Conservation (phyloP, 2,797 vertebrate genomes). For the Chelon labrosus region DNA sequence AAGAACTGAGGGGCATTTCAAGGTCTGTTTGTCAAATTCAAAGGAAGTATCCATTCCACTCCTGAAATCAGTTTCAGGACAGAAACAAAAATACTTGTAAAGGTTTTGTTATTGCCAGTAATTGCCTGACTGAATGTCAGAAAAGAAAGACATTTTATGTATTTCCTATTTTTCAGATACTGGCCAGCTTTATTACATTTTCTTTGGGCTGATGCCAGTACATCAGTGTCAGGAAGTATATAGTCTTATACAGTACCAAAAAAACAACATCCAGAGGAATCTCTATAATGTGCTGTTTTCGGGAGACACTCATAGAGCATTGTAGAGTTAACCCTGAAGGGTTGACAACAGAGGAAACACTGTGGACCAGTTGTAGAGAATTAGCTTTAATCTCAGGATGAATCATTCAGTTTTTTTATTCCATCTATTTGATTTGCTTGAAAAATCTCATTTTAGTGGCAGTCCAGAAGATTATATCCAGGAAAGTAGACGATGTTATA, state of each 20-base stretch:
- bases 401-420: neutral
- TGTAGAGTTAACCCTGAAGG: neutral
- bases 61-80: conserved; percentile 27
- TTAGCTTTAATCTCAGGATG: neutral
- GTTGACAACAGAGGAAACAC: conserved; percentile 5
- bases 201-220: conserved; percentile 53
- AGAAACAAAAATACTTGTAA: conserved; percentile 28
- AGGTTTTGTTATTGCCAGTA: conserved; percentile 44
- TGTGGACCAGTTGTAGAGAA: neutral
- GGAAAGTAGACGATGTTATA: neutral
- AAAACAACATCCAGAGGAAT: conserved; percentile 12
- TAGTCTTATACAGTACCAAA: conserved; percentile 20
- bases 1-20: conserved; percentile 38
- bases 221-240: conserved; percentile 32
- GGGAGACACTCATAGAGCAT: neutral
- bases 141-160: conserved; percentile 42
- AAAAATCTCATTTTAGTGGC: neutral
- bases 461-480: neutral
- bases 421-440: too few relatives aligned
- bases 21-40: conserved; percentile 54
- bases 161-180: conserved; percentile 65
- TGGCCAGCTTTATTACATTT: conserved; percentile 49
- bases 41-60: conserved; percentile 27
- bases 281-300: conserved; percentile 24
- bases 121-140: conserved; percentile 10